Conservation (phyloP, 2,888 invertebrate genomes). For the Catonia carolina region DNA sequence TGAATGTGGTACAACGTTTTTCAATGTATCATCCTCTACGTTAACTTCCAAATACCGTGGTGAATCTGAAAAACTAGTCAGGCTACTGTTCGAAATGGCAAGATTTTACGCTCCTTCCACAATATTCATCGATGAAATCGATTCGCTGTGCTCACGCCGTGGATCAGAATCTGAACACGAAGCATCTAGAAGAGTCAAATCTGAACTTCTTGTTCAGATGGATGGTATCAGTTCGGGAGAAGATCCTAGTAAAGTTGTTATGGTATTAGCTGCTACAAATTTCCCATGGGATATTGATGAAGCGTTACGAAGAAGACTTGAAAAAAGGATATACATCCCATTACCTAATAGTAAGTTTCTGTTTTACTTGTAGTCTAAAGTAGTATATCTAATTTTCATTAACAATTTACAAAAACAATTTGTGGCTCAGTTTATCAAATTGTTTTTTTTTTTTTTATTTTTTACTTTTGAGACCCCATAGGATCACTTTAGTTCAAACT, state of each 20-base stretch:
- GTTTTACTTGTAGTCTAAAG: background rate
- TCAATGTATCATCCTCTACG: slow-evolving; percentile 94
- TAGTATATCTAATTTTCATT: no score
- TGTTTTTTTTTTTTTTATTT: slow-evolving; percentile 27
- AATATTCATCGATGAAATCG: slow-evolving; percentile 98
- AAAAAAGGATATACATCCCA: slow-evolving; percentile 97
- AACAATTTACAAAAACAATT: no score
- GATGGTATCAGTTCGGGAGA: slow-evolving; percentile 78
- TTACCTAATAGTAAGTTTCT: slow-evolving; percentile 69
- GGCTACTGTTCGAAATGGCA: slow-evolving; percentile 96
- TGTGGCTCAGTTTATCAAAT: no score
- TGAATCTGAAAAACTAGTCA: slow-evolving; percentile 97
- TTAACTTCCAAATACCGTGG: slow-evolving; percentile 98
- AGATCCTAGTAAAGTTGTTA: slow-evolving; percentile 69
- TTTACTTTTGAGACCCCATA: background rate
- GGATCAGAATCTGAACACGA: slow-evolving; percentile 97
- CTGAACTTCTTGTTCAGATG: slow-evolving; percentile 97
- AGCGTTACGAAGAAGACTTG: slow-evolving; percentile 84
- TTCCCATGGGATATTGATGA: slow-evolving; percentile 99
- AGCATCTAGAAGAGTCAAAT: slow-evolving; percentile 93
- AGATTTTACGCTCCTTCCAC: slow-evolving; percentile 97
- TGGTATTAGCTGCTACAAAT: slow-evolving; percentile 98
- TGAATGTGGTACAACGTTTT: slow-evolving; percentile 95
- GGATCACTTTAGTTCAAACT: no score
- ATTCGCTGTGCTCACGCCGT: slow-evolving; percentile 89